Base-by-base conservation (phyloP, 2,888 invertebrate genomes). In the Fabriciana adippe region DNA sequence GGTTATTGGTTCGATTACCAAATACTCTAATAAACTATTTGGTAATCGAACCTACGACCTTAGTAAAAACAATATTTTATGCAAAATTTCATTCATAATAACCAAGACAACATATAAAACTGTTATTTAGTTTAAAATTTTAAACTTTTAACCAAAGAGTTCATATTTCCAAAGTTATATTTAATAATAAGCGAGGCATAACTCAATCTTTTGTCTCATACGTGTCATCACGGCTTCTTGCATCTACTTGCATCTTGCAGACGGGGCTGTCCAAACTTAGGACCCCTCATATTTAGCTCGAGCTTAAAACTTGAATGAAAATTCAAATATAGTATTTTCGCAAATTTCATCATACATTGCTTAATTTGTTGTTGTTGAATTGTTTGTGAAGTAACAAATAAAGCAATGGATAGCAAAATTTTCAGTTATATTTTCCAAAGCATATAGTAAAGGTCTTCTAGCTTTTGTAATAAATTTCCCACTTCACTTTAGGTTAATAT, bases 401-500 rank as follows among this genome's bases (percentile, higher is more conserved):
- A 13, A 26, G 73, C 61, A 74, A 74, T 76, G 76, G 53, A 73
- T 62, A 13, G 0, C 2, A 13, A 26, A 55, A 6, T 6, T 13
- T 21, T 5, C 8, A 16, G 45, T 6, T 14, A 47, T 47, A 5
- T 11, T 41, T 56, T 50, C 53, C 5, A 13, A 45, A 6, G 47
- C 18, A 54, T 15, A 64, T 67, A 66, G 76, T 83, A 67, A 31
- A 63, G 66, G 78, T 64, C 75, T 81, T 75, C 74, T 75, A 81
- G 83, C 80, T 81, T 82, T 79, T 77, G 83, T 83, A 82, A 86
- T 87, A 86, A 85, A 85, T 86, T 86, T 79, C 80, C 78, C 81
- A 85, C 84, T 86, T 82, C 79, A 79, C 83, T 82, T 83, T 81
- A 76, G 81, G 83, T 86, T 86, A 85, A 86, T 87, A 85, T 85